These are phyloP conservation scores for Drosophila repletoides DNA, from an alignment of 1,140 invertebrate species.

Conservation along the genomic window DNA sequence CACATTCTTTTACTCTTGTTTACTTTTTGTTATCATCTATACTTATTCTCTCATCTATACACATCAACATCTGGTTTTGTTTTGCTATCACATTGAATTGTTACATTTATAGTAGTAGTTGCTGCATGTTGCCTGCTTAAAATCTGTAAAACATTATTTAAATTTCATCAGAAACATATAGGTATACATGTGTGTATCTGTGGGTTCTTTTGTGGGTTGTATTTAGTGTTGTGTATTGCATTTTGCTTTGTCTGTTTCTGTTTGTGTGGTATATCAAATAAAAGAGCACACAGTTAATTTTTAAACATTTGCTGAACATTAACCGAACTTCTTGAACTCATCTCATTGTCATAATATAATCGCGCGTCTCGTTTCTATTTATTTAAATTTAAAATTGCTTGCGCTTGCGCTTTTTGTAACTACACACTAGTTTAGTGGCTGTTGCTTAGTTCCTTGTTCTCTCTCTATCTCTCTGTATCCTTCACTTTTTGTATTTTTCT, in stretches of 20 bases:
- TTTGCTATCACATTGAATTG: slow-evolving; percentile 82
- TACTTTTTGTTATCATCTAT: slow-evolving; percentile 58
- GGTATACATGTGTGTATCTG: slow-evolving; percentile 49
- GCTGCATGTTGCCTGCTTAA: slow-evolving; percentile 72
- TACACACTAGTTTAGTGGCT: slow-evolving; percentile 72
- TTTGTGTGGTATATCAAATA: slow-evolving; percentile 32
- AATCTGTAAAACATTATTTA: slow-evolving; percentile 77
- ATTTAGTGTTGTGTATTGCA: slow-evolving; percentile 31
- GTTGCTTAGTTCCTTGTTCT: slow-evolving; percentile 76
- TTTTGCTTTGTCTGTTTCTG: slow-evolving; percentile 19
- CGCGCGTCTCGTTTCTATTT: slow-evolving; percentile 34
- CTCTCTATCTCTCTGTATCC: slow-evolving; percentile 39
- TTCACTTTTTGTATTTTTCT: slow-evolving; percentile 32
- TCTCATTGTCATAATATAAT: slow-evolving; percentile 15
- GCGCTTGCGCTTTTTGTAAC: slow-evolving; percentile 64
- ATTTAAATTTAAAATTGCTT: slow-evolving; percentile 68
- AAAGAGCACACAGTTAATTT: slow-evolving; percentile 49
- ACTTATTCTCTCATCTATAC: slow-evolving; percentile 71
- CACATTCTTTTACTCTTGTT: slow-evolving; percentile 55
- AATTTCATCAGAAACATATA: slow-evolving; percentile 76
- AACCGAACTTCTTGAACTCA: slow-evolving; percentile 37
- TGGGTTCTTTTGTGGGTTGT: slow-evolving; percentile 2
- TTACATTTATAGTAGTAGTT: slow-evolving; percentile 82
- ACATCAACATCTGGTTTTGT: slow-evolving; percentile 81
- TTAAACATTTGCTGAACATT: slow-evolving; percentile 59